A percentile compares a stretch with the other conserved stretches of the same genome.
Evolutionary conservation across 2,113 vertebrate species (phyloP).

Genomic region (Corythornis madagascariensis): DNA sequence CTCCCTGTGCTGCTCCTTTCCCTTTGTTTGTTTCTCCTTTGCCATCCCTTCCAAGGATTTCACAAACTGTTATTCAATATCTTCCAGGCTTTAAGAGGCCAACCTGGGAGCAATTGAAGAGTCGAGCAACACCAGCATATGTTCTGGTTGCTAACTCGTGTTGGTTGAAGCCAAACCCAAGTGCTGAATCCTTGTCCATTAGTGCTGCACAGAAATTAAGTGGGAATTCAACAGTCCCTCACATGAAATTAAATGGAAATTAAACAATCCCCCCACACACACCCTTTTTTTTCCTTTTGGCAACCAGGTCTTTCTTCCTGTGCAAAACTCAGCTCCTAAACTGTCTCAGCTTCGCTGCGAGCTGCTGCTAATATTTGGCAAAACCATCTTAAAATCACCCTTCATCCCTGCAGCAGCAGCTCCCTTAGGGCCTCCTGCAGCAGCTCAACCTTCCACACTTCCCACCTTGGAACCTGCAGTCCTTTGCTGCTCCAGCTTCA

Average conservation of each 20-base stretch:
- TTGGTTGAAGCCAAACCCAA: neutral
- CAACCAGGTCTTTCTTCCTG: neutral
- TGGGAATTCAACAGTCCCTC: neutral
- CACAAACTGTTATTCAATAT: neutral
- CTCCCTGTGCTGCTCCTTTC: neutral
- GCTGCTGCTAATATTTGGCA: neutral
- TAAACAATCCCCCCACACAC: neutral
- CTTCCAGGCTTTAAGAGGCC: neutral
- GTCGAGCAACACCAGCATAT: accelerated
- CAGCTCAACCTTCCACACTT: neutral
- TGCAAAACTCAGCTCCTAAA: neutral
- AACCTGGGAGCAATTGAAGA: neutral
- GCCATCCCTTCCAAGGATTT: neutral
- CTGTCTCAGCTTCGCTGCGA: neutral
- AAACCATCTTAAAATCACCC: neutral
- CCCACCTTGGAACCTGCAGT: neutral
- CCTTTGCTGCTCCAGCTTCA: neutral
- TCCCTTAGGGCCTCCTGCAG: neutral
- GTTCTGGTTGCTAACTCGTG: neutral
- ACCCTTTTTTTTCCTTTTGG: neutral
- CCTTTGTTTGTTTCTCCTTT: neutral
- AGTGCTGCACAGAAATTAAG: neutral
- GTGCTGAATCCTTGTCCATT: neutral
- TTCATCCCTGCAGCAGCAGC: neutral
- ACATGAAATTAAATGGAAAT: neutral